These are phyloP conservation scores for Bembecia ichneumoniformis DNA, from an alignment of 2,888 invertebrate genomes.

Conservation along the genomic window DNA sequence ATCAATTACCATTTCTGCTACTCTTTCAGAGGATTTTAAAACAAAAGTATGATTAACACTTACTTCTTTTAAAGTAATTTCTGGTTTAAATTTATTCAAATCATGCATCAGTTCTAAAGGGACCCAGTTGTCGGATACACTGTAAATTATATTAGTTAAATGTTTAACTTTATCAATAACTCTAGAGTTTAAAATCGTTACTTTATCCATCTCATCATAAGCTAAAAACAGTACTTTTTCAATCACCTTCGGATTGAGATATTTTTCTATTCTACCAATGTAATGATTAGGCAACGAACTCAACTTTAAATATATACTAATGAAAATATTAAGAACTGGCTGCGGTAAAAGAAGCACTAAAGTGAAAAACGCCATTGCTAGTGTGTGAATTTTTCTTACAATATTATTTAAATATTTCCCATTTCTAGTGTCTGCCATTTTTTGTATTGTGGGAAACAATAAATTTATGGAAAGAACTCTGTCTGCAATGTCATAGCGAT, in stretches of 20 bases:
- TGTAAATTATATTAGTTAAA: conserved; percentile 78
- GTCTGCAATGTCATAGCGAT: conserved; percentile 67
- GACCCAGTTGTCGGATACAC: conserved; percentile 86
- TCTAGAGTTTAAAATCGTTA: conserved; percentile 76
- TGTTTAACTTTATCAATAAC: conserved; percentile 76
- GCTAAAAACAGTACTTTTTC: conserved; percentile 80
- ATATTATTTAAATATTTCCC: conserved; percentile 79
- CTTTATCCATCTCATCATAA: conserved; percentile 84
- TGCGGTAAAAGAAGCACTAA: conserved; percentile 65
- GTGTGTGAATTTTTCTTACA: conserved; percentile 47
- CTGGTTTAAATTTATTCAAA: conserved; percentile 53
- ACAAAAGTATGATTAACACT: conserved; percentile 84
- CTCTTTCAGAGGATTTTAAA: conserved; percentile 71
- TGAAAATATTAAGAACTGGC: conserved; percentile 56
- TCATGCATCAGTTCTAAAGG: conserved; percentile 80
- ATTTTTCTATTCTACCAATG: conserved; percentile 63
- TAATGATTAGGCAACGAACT: conserved; percentile 64
- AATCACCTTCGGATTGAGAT: conserved; percentile 72
- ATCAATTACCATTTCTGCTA: conserved; percentile 60
- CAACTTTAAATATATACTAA: conserved; percentile 70
- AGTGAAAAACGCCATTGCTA: conserved; percentile 50
- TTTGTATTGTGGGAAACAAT: conserved; percentile 90
- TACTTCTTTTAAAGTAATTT: conserved; percentile 35
- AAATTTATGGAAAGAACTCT: conserved; percentile 77
- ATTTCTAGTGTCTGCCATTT: conserved; percentile 82